A percentile compares a stretch with the other conserved stretches of the same genome.
Evolutionary conservation across 2,888 invertebrate species (phyloP).

Genomic region (Leuctra nigra): DNA sequence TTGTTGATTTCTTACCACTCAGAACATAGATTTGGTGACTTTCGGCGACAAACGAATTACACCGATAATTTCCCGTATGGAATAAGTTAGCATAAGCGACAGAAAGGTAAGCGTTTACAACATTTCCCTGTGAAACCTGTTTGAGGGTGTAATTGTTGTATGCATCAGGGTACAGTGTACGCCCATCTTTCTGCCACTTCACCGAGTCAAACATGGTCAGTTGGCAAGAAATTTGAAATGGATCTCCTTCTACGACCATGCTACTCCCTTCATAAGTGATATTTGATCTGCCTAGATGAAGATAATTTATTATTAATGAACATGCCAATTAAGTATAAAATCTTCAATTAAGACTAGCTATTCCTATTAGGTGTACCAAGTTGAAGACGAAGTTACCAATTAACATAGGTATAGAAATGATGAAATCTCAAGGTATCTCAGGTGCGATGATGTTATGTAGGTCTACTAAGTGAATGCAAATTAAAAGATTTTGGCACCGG

Average conservation of each 20-base stretch:
- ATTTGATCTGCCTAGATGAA: conserved; percentile 15
- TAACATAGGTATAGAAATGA: too few species aligned
- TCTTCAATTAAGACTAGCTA: too few species aligned
- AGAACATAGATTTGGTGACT: conserved; percentile 30
- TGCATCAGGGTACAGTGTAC: conserved; percentile 22
- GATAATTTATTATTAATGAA: too few species aligned
- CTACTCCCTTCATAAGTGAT: conserved; percentile 30
- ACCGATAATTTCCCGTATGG: conserved; percentile 31
- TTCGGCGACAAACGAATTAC: conserved; percentile 29
- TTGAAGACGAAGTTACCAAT: too few species aligned
- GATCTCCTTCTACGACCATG: conserved; percentile 31
- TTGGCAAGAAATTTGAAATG: conserved; percentile 31
- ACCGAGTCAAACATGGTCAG: conserved; percentile 30
- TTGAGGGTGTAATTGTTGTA: conserved; percentile 23
- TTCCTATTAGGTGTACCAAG: too few species aligned
- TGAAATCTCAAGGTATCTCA: too few species aligned
- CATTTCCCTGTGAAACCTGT: conserved; percentile 19
- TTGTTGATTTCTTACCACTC: conserved; percentile 30
- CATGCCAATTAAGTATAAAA: too few species aligned
- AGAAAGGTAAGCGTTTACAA: conserved; percentile 24
- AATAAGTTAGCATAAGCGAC: conserved; percentile 28
- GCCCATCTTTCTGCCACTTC: conserved; percentile 31
- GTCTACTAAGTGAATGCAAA: too few species aligned
- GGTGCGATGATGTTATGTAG: too few species aligned
- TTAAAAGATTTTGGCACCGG: too few species aligned